These are phyloP conservation scores for Lates japonicus DNA, from an alignment of 2,797 vertebrate genomes.

Conservation along the genomic window DNA sequence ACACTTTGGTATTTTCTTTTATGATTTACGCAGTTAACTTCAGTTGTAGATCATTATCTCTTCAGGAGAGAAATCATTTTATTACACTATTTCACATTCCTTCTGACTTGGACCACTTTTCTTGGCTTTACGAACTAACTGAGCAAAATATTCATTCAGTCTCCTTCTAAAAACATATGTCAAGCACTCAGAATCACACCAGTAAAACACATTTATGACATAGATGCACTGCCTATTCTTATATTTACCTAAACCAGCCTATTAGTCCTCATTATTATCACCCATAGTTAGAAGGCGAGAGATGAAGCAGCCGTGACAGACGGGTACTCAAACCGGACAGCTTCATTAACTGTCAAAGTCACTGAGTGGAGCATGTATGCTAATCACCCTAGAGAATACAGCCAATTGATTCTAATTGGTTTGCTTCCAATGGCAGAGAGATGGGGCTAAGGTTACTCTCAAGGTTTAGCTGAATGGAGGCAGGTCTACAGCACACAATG, in stretches of 20 bases:
- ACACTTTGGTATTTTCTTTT: not conserved
- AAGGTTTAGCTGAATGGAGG: constrained; percentile 70
- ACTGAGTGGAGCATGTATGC: too few relatives aligned
- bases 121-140: constrained; percentile 4
- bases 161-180: constrained; percentile 7
- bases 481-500: constrained; percentile 74
- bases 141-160: not conserved
- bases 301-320: constrained; percentile 55
- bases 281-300: constrained; percentile 54
- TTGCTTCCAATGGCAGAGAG: constrained; percentile 75
- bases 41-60: not conserved
- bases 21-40: not conserved
- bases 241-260: constrained; percentile 48
- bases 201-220: constrained; percentile 35
- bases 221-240: constrained; percentile 25
- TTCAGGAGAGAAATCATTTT: not conserved
- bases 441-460: constrained; percentile 73
- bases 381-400: constrained; percentile 81
- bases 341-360: constrained; percentile 77
- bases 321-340: constrained; percentile 68
- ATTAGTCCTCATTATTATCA: constrained; percentile 74
- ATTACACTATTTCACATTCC: not conserved
- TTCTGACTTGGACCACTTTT: not conserved
- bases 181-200: not conserved
- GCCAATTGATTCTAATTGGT: constrained; percentile 83